A percentile compares a stretch with the other conserved stretches of the same genome.
Evolutionary conservation across 2,113 vertebrate genomes (phyloP).

Genomic region (Carettochelys insculpta): DNA sequence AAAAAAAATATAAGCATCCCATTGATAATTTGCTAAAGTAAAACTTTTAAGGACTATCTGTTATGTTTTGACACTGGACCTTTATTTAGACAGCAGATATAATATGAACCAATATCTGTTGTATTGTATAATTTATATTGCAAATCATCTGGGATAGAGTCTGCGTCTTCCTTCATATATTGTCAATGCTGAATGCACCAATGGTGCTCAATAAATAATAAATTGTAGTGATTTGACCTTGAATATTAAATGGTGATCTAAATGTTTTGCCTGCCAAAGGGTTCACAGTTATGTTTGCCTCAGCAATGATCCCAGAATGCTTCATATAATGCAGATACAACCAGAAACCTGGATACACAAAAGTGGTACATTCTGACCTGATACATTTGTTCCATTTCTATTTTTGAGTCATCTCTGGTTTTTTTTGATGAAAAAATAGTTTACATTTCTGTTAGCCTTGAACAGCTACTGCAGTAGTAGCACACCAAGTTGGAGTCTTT

Average conservation of each 20-base stretch:
- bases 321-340: rapidly evolving
- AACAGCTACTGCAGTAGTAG: not conserved
- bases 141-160: constrained; percentile 50
- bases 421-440: not conserved
- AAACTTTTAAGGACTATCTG: constrained; percentile 50
- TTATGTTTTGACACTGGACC: constrained; percentile 18
- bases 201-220: constrained; percentile 62
- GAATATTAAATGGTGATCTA: not conserved
- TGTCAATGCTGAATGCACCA: constrained; percentile 49
- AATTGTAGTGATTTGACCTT: constrained; percentile 37
- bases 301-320: not conserved
- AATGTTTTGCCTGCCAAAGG: constrained; percentile 2
- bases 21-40: constrained; percentile 63
- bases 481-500: not conserved
- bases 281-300: not conserved
- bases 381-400: not conserved
- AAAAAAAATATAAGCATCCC: constrained; percentile 54
- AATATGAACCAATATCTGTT: constrained; percentile 54
- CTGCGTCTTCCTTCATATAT: constrained; percentile 55
- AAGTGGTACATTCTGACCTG: not conserved
- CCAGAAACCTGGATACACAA: not conserved
- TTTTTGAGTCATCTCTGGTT: not conserved
- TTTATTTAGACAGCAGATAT: constrained; percentile 56
- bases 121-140: constrained; percentile 52
- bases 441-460: rapidly evolving